Conservation (phyloP, 2,888 invertebrate genomes). For the Bedellia somnulentella region DNA sequence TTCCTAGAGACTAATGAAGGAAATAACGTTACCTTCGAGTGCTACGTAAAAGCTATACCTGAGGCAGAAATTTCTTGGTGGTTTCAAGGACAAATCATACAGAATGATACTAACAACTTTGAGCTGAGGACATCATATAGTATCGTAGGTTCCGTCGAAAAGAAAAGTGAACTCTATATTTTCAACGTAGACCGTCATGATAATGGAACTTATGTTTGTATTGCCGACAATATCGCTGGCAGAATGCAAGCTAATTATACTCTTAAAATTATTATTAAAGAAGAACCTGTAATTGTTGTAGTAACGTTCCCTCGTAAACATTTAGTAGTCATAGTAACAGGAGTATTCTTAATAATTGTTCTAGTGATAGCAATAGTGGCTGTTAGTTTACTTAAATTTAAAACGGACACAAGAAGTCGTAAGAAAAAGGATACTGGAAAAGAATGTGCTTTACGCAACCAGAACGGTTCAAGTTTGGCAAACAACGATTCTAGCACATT, state of each 20-base stretch:
- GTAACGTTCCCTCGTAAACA: conserved; percentile 72
- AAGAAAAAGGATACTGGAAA: conserved; percentile 64
- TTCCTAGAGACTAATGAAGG: conserved; percentile 79
- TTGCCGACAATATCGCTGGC: conserved; percentile 85
- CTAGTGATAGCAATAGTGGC: conserved; percentile 68
- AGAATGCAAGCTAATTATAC: conserved; percentile 79
- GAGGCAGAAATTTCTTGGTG: conserved; percentile 83
- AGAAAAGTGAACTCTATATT: conserved; percentile 77
- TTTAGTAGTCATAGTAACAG: conserved; percentile 68
- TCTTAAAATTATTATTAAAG: conserved; percentile 72
- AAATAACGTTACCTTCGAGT: conserved; percentile 78
- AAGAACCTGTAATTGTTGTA: conserved; percentile 69
- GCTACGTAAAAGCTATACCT: conserved; percentile 79
- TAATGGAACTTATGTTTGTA: conserved; percentile 84
- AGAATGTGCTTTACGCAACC: conserved; percentile 63
- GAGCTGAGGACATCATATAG: background rate
- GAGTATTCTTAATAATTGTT: conserved; percentile 66
- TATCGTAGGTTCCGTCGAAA: conserved; percentile 52
- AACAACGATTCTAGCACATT: conserved; percentile 15
- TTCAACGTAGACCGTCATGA: conserved; percentile 76
- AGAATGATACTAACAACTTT: conserved; percentile 38
- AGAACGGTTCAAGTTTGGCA: conserved; percentile 32
- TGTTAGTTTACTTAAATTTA: conserved; percentile 62
- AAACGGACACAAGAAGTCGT: conserved; percentile 45
- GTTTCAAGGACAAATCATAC: conserved; percentile 78